These are phyloP conservation scores for Ramphastos sulfuratus DNA, from an alignment of 2,113 vertebrate genomes.

Conservation along the genomic window DNA sequence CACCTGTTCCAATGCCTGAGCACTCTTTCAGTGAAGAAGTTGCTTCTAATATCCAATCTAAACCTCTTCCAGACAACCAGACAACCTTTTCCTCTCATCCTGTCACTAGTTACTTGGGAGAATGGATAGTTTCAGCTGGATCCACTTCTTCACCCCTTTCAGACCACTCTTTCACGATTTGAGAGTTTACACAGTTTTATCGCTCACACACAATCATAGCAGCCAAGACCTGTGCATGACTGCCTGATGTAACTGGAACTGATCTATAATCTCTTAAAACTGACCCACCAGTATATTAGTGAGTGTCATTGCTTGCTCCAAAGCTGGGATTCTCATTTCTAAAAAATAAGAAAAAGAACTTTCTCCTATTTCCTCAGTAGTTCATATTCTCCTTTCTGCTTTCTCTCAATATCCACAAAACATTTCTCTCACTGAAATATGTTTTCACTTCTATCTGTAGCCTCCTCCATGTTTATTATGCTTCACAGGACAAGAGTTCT, in stretches of 20 bases:
- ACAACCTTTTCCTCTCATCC: no score
- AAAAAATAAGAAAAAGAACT: not conserved
- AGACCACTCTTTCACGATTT: not conserved
- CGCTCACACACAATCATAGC: not conserved
- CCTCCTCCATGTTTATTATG: not conserved
- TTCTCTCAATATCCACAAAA: not conserved
- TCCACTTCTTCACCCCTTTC: not conserved
- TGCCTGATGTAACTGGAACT: not conserved
- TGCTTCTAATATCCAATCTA: no score
- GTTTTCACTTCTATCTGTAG: not conserved
- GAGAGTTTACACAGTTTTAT: not conserved
- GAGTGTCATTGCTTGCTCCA: not conserved
- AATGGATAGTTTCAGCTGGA: not conserved
- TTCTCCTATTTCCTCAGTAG: not conserved
- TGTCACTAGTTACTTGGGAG: no score
- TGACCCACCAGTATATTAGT: not conserved
- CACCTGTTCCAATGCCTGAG: no score
- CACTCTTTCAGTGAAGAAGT: no score
- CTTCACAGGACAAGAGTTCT: not conserved
- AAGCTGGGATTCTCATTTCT: not conserved
- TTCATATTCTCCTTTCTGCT: not conserved
- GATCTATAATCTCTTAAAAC: not conserved
- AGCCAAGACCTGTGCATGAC: not conserved
- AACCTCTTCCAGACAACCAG: no score
- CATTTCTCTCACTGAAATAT: not conserved